A percentile compares a stretch with the other conserved stretches of the same genome.
These are phyloP conservation scores for Leptopilina syphax DNA, from an alignment of 2,888 invertebrate genomes.

Conservation along the genomic window DNA sequence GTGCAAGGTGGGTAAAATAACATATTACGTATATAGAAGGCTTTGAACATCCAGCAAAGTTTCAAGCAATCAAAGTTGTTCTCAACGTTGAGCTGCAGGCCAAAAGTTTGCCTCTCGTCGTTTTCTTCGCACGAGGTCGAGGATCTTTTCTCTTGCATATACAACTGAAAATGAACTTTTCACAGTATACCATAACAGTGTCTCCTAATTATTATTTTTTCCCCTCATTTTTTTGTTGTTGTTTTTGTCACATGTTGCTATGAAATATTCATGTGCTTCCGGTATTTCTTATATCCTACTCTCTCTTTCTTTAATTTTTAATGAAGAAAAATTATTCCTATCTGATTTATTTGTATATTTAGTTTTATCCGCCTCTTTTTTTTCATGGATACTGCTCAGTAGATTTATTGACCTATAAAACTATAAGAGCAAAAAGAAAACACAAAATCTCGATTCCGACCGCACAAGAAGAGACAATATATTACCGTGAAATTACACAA, in stretches of 20 bases:
- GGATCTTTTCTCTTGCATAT: conserved; percentile 3
- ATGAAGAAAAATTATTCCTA: conserved; percentile 4
- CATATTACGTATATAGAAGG: neutral
- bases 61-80: conserved; percentile 37
- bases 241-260: no score
- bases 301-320: neutral
- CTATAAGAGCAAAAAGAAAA: conserved; percentile 1
- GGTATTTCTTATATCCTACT: no score
- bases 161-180: no score
- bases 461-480: conserved; percentile 11
- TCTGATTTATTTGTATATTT: neutral
- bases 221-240: no score
- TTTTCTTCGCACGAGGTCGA: conserved; percentile 31
- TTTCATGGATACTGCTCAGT: conserved; percentile 1
- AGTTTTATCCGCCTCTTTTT: neutral
- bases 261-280: no score
- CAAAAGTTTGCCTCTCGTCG: conserved; percentile 32
- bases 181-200: no score
- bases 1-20: neutral
- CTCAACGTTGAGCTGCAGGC: conserved; percentile 17
- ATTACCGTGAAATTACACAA: conserved; percentile 4
- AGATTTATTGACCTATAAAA: conserved; percentile 34
- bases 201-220: no score
- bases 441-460: conserved; percentile 3
- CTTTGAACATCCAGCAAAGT: conserved; percentile 17